Evolutionary conservation across 2,113 vertebrate species (phyloP), one percentile per base, ranked within the genome.

Genomic region (Varanus komodoensis): DNA sequence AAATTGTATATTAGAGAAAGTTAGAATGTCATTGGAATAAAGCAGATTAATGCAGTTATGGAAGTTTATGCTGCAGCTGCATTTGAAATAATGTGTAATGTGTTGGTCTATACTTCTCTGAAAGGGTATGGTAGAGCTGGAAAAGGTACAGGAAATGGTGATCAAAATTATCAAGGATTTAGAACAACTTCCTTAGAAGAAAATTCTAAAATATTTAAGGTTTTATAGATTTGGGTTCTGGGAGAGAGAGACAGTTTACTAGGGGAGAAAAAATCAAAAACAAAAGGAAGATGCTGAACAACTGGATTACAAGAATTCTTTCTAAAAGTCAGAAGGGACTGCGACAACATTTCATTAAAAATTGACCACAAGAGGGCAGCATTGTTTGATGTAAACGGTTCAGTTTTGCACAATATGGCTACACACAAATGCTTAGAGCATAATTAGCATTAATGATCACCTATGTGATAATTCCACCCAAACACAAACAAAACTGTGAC

Each of bases 361-460:
- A 44, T 83, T 68, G 19, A 84, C 27, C 91, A 90, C 89, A 75
- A 68, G 91, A 90, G 91, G 89, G 91, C 82, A 90, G 68, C 50
- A 52, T 90, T 88, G 89, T 61, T 90, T 87, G 64, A 84, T 48
- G 44, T 11, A 92, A 64, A 1, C 77, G 12, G 74, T 77, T 57
- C 57, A 11, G 15, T 32, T 54, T 38, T 54, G 8, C 21, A 32
- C 15, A 17, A 9, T 25, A 4, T 21, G 29, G 48, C 19, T 27
- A 29, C n/a, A 27, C 8, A 25, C 7, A 68, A 84, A 32, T 77
- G 14, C 7, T 34, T 78, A 38, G 21, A 1, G 29, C 75, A 78
- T 48, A 64, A 64, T 19, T 61, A 27, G 38, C 38, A 44, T 44
- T 44, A 44, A 44, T 44, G 64, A 50, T 14, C 74, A 44, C 38